Conservation (phyloP, 2,797 vertebrate species). For the Hyperoplus lanceolatus region DNA sequence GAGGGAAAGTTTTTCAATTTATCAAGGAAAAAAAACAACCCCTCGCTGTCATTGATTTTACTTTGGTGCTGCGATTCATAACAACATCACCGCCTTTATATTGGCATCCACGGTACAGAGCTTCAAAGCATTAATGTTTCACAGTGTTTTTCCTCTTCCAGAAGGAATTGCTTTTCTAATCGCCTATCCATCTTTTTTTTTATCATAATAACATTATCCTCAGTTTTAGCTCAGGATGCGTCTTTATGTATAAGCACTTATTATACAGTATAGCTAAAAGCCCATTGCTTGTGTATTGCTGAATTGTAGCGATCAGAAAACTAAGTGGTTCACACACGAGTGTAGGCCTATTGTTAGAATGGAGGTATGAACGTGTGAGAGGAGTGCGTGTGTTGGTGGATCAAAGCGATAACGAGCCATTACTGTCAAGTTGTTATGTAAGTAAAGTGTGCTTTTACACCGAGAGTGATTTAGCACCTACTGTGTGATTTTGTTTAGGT, state of each 20-base stretch:
- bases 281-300: conserved; percentile 41
- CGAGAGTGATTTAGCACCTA: conserved; percentile 60
- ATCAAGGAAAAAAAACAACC: conserved; percentile 33
- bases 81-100: conserved; percentile 37
- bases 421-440: conserved; percentile 76
- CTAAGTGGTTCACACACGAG: conserved; percentile 58
- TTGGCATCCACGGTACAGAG: conserved; percentile 21
- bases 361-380: conserved; percentile 70
- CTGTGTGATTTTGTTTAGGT: conserved; percentile 56
- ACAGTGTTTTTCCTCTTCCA: conserved; percentile 35
- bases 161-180: conserved; percentile 28
- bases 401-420: conserved; percentile 81
- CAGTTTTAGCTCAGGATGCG: conserved; percentile 4
- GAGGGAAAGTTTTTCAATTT: conserved; percentile 32
- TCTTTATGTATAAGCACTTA: not conserved
- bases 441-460: conserved; percentile 73
- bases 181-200: conserved; percentile 26
- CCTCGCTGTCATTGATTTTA: conserved; percentile 37
- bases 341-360: conserved; percentile 75
- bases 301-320: conserved; percentile 59
- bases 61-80: conserved; percentile 34
- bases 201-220: conserved; percentile 9
- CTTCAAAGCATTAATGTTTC: conserved; percentile 45
- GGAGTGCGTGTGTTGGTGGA: conserved; percentile 78
- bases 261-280: not conserved